A percentile compares a stretch with the other conserved stretches of the same genome.
Evolutionary conservation across 2,113 vertebrate genomes (phyloP).

Genomic region (Myiozetetes cayanensis): DNA sequence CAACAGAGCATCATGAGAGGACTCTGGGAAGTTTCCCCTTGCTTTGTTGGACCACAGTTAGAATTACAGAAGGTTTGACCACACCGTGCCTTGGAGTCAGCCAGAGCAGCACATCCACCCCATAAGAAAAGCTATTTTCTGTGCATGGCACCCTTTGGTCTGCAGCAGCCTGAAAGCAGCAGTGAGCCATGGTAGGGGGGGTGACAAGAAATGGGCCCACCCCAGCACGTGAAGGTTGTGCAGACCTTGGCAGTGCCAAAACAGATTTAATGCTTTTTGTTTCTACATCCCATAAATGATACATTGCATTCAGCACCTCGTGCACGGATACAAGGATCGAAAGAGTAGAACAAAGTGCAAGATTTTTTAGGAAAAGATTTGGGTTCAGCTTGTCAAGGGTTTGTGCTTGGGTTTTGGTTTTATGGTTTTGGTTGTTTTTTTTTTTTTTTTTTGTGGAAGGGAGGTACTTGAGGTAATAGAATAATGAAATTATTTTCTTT

Average conservation of each 20-base stretch:
- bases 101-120: neutral
- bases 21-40: neutral
- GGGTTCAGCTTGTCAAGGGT: neutral
- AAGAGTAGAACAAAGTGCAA: accelerated
- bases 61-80: neutral
- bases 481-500: neutral
- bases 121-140: neutral
- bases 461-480: neutral
- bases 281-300: neutral
- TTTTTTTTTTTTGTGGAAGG: neutral
- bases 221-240: neutral
- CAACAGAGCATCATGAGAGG: neutral
- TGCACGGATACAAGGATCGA: neutral
- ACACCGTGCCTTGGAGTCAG: neutral
- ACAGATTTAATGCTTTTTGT: neutral
- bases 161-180: neutral
- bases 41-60: neutral
- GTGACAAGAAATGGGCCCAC: neutral
- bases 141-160: neutral
- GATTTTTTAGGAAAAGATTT: neutral
- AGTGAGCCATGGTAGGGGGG: neutral
- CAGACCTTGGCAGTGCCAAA: neutral
- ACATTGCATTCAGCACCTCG: neutral
- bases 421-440: no score
- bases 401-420: neutral